Percentiles rank a stretch among this genome's conserved stretches.
Evolutionary conservation across 92 coral and sea anemone genomes (phyloP).

Genomic region (Phenganax marumi): DNA sequence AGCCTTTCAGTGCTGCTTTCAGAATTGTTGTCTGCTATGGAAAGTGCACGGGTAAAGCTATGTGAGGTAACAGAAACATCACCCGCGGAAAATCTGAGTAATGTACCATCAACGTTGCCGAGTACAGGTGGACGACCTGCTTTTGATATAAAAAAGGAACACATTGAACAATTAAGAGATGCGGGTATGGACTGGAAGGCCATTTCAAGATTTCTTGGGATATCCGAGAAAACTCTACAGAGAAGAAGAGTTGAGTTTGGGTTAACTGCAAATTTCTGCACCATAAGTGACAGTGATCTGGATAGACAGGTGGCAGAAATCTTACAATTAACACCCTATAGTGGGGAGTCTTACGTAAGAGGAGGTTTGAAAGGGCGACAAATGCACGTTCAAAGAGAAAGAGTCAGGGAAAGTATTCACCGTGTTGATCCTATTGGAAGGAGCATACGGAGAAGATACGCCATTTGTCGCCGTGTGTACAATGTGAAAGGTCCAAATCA

Average conservation of each 20-base stretch:
- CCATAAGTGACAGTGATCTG: not conserved
- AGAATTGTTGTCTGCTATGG: constrained; percentile 7
- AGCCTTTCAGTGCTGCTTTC: not conserved
- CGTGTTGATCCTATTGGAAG: constrained; percentile 3
- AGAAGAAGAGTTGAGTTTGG: not conserved
- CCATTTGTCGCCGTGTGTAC: constrained; percentile 1
- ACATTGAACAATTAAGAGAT: constrained; percentile 10
- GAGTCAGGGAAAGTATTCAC: constrained; percentile 4
- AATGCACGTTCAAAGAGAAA: not conserved
- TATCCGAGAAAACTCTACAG: not conserved
- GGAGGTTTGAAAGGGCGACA: not conserved
- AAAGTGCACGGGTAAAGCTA: constrained; percentile 11
- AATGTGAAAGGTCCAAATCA: constrained; percentile 2
- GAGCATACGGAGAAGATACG: constrained; percentile 4
- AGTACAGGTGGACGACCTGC: constrained; percentile 9
- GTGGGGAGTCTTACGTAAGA: constrained; percentile 3
- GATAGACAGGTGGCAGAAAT: not conserved
- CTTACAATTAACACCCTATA: not conserved
- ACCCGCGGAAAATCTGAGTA: not conserved
- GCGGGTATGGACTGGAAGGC: constrained; percentile 5
- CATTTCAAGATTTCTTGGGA: not conserved
- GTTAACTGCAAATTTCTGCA: constrained; percentile 9
- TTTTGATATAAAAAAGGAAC: not conserved
- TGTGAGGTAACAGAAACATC: not conserved
- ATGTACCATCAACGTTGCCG: not conserved